Evolutionary conservation across 2,888 invertebrate genomes (phyloP).

Genomic region (Aspidapion aeneum): DNA sequence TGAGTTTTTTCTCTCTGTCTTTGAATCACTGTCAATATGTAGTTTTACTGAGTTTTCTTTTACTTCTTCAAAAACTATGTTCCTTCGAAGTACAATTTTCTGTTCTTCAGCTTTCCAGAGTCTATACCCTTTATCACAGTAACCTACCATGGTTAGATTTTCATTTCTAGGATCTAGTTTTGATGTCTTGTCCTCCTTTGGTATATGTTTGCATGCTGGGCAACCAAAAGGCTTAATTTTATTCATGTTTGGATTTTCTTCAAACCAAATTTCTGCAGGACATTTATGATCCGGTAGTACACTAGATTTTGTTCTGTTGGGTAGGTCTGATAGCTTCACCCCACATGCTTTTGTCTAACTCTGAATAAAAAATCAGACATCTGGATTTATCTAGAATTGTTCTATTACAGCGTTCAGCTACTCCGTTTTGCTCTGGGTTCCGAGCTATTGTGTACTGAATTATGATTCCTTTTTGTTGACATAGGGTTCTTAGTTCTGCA

Average conservation of each 20-base stretch:
- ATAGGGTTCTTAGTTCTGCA: slow-evolving; percentile 22
- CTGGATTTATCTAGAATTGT: slow-evolving; percentile 24
- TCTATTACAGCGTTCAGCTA: slow-evolving; percentile 20
- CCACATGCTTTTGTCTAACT: slow-evolving; percentile 21
- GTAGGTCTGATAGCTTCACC: slow-evolving; percentile 20
- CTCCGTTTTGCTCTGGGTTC: slow-evolving; percentile 24
- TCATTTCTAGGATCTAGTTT: too few species aligned
- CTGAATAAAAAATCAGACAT: slow-evolving; percentile 23
- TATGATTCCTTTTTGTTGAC: slow-evolving; percentile 20
- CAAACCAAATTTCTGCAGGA: too few species aligned
- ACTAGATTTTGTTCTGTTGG: too few species aligned
- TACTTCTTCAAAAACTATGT: slow-evolving; percentile 24
- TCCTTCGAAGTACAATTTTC: slow-evolving; percentile 14
- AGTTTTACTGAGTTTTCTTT: too few species aligned
- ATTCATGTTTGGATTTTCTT: too few species aligned
- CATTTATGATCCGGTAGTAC: too few species aligned
- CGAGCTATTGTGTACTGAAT: slow-evolving; percentile 20
- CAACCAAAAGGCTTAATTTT: slow-evolving; percentile 35
- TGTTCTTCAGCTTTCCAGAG: slow-evolving; percentile 24
- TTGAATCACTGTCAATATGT: background rate
- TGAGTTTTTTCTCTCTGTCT: background rate
- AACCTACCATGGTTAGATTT: too few species aligned
- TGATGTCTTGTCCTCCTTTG: slow-evolving; percentile 24
- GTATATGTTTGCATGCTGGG: slow-evolving; percentile 28
- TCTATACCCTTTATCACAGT: too few species aligned